A percentile compares a stretch with the other conserved stretches of the same genome.
These are phyloP conservation scores for Oophaga pumilio DNA, from an alignment of 2,113 vertebrate species.

Conservation along the genomic window DNA sequence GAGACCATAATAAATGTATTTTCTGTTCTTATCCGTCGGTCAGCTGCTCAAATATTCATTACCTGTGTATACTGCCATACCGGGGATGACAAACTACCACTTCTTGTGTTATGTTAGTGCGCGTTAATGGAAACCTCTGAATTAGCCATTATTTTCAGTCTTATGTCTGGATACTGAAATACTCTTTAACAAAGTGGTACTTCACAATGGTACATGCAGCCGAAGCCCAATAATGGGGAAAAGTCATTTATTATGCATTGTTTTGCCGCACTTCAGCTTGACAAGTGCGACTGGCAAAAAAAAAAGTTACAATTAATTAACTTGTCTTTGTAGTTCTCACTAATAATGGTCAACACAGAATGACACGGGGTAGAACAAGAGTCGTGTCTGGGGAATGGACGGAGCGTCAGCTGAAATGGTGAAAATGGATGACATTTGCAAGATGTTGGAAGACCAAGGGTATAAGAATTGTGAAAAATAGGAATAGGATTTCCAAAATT, in stretches of 20 bases:
- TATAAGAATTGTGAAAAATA: no score
- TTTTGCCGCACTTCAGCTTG: neutral
- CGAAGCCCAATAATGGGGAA: neutral
- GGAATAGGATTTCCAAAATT: no score
- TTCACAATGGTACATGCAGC: neutral
- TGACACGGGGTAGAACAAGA: neutral
- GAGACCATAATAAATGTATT: neutral
- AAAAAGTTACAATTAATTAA: neutral
- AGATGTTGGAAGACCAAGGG: no score
- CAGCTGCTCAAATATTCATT: constrained; percentile 25
- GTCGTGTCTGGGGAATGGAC: neutral
- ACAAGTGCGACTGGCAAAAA: neutral
- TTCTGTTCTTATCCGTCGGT: neutral
- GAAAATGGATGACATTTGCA: no score
- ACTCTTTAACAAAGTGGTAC: constrained; percentile 5
- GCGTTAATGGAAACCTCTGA: neutral
- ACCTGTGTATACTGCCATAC: neutral
- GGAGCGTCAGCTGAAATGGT: neutral
- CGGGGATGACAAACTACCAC: constrained; percentile 14
- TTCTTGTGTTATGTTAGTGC: neutral
- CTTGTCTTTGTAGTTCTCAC: neutral
- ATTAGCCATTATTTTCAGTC: neutral
- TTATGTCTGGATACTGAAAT: neutral
- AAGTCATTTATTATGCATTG: neutral
- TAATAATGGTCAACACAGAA: neutral